Percentiles rank a stretch among this genome's conserved stretches.
phyloP scores from a whole-genome alignment of 2,888 invertebrate genomes.

The Cheilosia pagana region DNA sequence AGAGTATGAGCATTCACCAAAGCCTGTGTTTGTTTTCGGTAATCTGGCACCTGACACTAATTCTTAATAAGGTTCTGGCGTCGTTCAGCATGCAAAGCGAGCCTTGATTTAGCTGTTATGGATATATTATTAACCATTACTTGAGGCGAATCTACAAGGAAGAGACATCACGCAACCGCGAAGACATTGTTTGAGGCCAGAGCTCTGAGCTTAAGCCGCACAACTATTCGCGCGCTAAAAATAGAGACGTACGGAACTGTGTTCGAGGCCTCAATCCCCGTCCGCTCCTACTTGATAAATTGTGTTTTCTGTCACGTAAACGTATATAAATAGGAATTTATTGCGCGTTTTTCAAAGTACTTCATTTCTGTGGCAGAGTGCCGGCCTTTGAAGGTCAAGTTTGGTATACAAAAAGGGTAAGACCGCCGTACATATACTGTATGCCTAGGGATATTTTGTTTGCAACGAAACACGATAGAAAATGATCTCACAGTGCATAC shows the following conservation, averaged over 20 bases:
- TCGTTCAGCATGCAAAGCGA: slow-evolving; percentile 42
- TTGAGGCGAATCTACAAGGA: slow-evolving; percentile 49
- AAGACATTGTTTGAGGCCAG: slow-evolving; percentile 28
- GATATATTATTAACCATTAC: slow-evolving; percentile 52
- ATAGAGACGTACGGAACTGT: slow-evolving; percentile 64
- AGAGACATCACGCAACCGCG: slow-evolving; percentile 18
- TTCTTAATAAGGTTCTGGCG: slow-evolving; percentile 58
- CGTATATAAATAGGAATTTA: slow-evolving; percentile 67
- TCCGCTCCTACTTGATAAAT: slow-evolving; percentile 62
- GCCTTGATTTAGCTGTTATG: slow-evolving; percentile 52
- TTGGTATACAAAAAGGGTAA: slow-evolving; percentile 43
- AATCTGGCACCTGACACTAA: slow-evolving; percentile 68
- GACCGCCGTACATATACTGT: neutral
- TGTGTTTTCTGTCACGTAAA: slow-evolving; percentile 72
- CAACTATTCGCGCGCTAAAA: slow-evolving; percentile 45
- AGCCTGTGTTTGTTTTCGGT: slow-evolving; percentile 57
- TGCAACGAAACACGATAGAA: neutral
- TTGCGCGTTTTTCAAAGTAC: slow-evolving; percentile 49
- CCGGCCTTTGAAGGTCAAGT: slow-evolving; percentile 72
- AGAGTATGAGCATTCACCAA: slow-evolving; percentile 1
- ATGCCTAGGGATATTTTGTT: neutral
- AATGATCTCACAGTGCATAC: slow-evolving; percentile 39
- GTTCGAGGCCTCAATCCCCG: slow-evolving; percentile 46
- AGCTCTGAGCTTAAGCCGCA: slow-evolving; percentile 41
- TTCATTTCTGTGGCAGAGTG: slow-evolving; percentile 34